Base-by-base conservation (phyloP, 2,797 vertebrate species). In the Gadopsis marmoratus region DNA sequence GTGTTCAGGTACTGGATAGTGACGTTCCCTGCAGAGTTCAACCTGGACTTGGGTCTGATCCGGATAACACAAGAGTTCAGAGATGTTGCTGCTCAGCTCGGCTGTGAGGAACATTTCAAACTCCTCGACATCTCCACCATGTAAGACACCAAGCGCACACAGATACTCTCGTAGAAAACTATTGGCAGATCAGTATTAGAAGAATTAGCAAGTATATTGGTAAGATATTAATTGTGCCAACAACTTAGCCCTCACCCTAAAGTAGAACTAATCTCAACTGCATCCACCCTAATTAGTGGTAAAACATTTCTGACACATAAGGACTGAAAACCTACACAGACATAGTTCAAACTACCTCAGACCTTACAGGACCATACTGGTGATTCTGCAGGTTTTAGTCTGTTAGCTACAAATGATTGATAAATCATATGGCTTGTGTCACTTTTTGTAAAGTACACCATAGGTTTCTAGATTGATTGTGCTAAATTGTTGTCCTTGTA, bases 81-180 rank as follows among this genome's bases (percentile, higher is more conserved):
- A 91, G 97, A 97, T 60, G 91, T 95, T 84, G 96, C 97, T 21
- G 95, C 92, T 78, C 95, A 97, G 81, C 94, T 99, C 0, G 96
- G 97, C 78, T 95, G 94, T 74, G 96, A 98, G 68, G 95, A 97
- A 56, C 98, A 99, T 85, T 93, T 96, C 89, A 96, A 96, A 72
- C 97, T 99, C 82, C 97, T 99, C 11, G 98, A 99, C 90, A 99
- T 98, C 90, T 99, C 98, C 80, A 97, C 97, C 93, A 97, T 99
- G 98, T 99, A 95, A 97, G 97, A 74, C 45, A 16, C 4, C 3
- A 61, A 29, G 11, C 31, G 2, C 10, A 65, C 19, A 31, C 55
- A 41, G 21, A 65, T 16, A 55, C 10, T 37, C 1, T 12, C 23
- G 3, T 35, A 33, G 14, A 37, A 35, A 48, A 60, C 7, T 54